A percentile compares a stretch with the other conserved stretches of the same genome.
These are phyloP conservation scores for Muntiacus muntjak DNA, from an alignment of 2,113 vertebrate species.

Conservation along the genomic window DNA sequence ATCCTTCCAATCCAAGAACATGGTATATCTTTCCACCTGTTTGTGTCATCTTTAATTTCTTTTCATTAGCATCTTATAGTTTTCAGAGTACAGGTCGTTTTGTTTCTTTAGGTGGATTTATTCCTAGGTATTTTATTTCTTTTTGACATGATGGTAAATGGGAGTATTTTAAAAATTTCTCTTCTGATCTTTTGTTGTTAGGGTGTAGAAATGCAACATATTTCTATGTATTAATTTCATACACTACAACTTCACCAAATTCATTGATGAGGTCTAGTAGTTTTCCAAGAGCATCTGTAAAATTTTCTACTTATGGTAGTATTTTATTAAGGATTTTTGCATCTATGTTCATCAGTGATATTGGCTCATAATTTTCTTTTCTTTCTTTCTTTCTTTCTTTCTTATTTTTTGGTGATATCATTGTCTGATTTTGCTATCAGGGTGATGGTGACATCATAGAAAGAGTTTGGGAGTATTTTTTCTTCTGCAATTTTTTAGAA, in stretches of 20 bases:
- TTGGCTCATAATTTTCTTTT: neutral
- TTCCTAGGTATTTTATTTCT: no score
- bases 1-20: neutral
- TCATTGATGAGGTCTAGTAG: neutral
- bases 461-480: neutral
- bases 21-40: neutral
- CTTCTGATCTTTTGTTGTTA: neutral
- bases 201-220: neutral
- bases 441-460: neutral
- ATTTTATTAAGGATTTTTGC: neutral
- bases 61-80: neutral
- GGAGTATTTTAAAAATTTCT: neutral
- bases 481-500: neutral
- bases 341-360: neutral
- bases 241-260: neutral
- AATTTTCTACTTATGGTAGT: neutral
- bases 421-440: neutral
- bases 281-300: neutral
- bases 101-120: neutral
- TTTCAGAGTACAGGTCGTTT: neutral
- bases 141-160: neutral
- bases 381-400: neutral
- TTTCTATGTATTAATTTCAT: neutral
- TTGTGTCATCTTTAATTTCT: neutral
- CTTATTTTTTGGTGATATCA: no score